Evolutionary conservation across 1,140 invertebrate genomes (phyloP).

Genomic region (Grapholita molesta): DNA sequence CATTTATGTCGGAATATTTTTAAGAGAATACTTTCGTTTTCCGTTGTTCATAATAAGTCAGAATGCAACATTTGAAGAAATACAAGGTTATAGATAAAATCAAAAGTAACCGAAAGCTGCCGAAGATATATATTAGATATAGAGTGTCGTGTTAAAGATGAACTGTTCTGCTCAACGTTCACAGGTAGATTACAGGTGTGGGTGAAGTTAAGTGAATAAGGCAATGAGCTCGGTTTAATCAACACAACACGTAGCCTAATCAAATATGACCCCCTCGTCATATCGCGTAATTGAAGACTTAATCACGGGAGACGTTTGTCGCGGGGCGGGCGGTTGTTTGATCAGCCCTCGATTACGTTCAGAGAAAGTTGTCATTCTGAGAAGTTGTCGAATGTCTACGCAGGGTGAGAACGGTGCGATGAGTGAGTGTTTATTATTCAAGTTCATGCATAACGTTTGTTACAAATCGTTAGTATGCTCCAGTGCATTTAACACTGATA

Average conservation of each 20-base stretch:
- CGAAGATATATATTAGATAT: background rate
- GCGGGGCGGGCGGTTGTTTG: constrained; percentile 54
- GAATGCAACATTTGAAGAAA: background rate
- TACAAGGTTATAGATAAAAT: constrained; percentile 20
- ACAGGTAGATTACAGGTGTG: constrained; percentile 35
- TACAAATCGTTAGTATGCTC: no score
- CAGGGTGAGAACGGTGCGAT: constrained; percentile 10
- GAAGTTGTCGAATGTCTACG: constrained; percentile 9
- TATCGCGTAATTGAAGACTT: constrained; percentile 74
- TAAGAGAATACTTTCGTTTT: background rate
- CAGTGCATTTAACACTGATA: no score
- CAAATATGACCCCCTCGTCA: constrained; percentile 74
- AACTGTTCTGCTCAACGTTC: constrained; percentile 27
- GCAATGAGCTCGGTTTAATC: constrained; percentile 74
- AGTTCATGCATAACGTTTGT: no score
- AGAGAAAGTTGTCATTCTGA: constrained; percentile 39
- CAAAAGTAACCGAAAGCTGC: constrained; percentile 19
- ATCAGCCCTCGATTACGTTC: constrained; percentile 53
- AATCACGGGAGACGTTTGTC: constrained; percentile 65
- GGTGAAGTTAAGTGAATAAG: constrained; percentile 59
- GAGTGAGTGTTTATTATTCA: no score
- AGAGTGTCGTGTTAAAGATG: constrained; percentile 33
- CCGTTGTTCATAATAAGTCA: no score
- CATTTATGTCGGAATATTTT: background rate
- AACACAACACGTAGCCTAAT: constrained; percentile 73